Evolutionary conservation across 1,140 invertebrate genomes (phyloP).

Genomic region (Cydia strobilella): DNA sequence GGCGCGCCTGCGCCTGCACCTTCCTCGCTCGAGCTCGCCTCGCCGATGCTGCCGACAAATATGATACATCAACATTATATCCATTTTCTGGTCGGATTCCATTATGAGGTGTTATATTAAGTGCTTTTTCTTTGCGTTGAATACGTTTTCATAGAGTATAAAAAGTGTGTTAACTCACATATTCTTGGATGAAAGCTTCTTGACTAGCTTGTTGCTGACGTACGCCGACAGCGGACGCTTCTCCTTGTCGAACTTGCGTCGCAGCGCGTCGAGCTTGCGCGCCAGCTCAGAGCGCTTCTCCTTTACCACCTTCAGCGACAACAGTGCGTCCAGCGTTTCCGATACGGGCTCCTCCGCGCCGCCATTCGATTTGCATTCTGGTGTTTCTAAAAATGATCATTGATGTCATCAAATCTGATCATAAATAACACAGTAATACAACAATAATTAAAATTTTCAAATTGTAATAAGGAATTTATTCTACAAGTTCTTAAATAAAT

Average conservation of each 20-base stretch:
- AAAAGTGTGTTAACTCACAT: constrained; percentile 83
- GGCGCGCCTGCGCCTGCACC: constrained; percentile 69
- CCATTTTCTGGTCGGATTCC: too few relatives aligned
- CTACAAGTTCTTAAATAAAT: too few relatives aligned
- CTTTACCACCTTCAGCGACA: constrained; percentile 89
- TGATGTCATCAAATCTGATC: not conserved
- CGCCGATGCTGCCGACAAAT: constrained; percentile 37
- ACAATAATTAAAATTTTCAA: too few relatives aligned
- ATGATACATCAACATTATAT: not conserved
- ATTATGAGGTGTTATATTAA: too few relatives aligned
- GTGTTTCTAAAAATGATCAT: constrained; percentile 39
- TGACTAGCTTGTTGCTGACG: constrained; percentile 87
- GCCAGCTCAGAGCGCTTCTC: constrained; percentile 92
- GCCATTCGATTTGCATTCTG: constrained; percentile 57
- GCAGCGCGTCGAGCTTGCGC: constrained; percentile 91
- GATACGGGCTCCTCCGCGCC: constrained; percentile 83
- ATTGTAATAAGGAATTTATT: too few relatives aligned
- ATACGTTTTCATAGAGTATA: too few relatives aligned
- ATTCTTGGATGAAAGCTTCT: constrained; percentile 89
- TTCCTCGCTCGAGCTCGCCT: constrained; percentile 52
- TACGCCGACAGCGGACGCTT: constrained; percentile 83
- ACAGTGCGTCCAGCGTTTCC: constrained; percentile 89
- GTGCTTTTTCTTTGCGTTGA: too few relatives aligned
- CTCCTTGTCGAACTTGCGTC: constrained; percentile 93
- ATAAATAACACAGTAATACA: too few relatives aligned